phyloP scores from a whole-genome alignment of 2,797 vertebrate species.

The Peromyscus aztecus region DNA sequence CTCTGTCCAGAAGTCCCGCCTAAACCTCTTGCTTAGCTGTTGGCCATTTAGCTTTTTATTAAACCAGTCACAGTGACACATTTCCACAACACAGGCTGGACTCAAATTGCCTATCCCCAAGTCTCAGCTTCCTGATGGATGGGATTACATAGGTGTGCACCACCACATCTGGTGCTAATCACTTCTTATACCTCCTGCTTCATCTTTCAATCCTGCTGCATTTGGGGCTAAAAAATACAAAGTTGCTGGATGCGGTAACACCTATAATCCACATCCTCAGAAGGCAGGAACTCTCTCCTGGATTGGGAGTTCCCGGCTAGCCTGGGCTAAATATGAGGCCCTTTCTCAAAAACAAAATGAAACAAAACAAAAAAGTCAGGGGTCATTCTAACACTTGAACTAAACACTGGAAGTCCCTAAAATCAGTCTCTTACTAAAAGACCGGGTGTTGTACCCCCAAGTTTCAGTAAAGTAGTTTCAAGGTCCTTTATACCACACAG shows the following conservation, averaged over 20 bases:
- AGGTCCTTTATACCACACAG: background rate
- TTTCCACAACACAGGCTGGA: background rate
- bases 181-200: background rate
- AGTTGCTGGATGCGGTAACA: background rate
- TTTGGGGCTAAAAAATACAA: background rate
- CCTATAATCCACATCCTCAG: background rate
- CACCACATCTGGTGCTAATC: background rate
- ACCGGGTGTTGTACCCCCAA: background rate
- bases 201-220: background rate
- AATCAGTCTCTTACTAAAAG: background rate
- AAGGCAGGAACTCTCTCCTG: background rate
- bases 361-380: background rate
- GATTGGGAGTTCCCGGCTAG: background rate
- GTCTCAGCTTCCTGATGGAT: background rate
- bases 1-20: background rate
- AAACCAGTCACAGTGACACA: background rate
- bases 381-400: background rate
- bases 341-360: background rate
- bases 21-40: background rate
- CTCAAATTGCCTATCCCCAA: background rate
- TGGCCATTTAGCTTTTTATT: background rate
- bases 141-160: background rate
- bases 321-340: background rate
- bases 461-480: background rate
- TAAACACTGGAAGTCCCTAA: background rate